Evolutionary conservation across 2,113 vertebrate genomes (phyloP).

Genomic region (Rhombomys opimus): DNA sequence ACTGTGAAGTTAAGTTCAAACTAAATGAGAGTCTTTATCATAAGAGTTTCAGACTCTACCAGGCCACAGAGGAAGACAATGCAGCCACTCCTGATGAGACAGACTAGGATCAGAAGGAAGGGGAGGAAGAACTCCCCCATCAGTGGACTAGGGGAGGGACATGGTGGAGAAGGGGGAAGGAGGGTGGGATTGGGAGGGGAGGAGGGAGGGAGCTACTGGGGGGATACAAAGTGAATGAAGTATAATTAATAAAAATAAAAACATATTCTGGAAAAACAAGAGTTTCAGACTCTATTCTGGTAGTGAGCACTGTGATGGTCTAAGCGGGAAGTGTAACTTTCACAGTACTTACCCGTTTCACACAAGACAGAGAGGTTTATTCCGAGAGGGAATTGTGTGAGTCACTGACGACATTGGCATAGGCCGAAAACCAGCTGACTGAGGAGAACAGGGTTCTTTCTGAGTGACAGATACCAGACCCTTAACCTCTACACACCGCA

Average conservation of each 20-base stretch:
- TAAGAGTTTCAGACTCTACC: background rate
- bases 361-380: background rate
- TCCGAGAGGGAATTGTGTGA: background rate
- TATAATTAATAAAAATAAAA: too few species aligned
- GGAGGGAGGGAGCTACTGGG: too few species aligned
- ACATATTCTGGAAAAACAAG: too few species aligned
- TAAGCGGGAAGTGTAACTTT: background rate
- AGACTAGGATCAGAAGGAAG: too few species aligned
- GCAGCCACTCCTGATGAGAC: too few species aligned
- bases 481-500: background rate
- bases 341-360: background rate
- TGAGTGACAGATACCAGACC: background rate
- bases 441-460: background rate
- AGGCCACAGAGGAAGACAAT: too few species aligned
- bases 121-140: too few species aligned
- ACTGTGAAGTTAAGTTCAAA: background rate
- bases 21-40: background rate
- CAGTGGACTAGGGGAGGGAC: too few species aligned
- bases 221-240: too few species aligned
- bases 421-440: background rate
- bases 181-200: too few species aligned
- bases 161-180: too few species aligned
- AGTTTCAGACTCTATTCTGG: conserved; percentile 22
- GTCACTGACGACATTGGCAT: background rate
- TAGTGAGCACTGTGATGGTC: background rate